Percentiles rank a stretch among this genome's conserved stretches.
These are phyloP conservation scores for Tiphia femorata DNA, from an alignment of 2,888 invertebrate species.

Conservation along the genomic window DNA sequence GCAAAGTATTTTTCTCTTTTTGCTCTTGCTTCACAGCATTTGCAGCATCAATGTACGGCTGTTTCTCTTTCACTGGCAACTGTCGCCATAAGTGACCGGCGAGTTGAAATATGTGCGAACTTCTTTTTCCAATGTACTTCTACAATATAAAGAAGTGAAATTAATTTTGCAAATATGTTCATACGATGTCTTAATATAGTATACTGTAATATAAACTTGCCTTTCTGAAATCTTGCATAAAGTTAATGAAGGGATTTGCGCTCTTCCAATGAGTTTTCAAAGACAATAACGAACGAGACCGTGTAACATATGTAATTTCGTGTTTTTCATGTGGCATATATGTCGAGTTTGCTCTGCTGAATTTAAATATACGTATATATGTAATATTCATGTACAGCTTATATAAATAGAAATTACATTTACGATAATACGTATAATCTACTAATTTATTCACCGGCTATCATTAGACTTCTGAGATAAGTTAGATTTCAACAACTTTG, in stretches of 20 bases:
- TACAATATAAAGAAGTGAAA: constrained; percentile 14
- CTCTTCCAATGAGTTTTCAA: too few relatives aligned
- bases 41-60: constrained; percentile 53
- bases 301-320: too few relatives aligned
- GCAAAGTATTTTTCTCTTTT: constrained; percentile 5
- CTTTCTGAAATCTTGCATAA: constrained; percentile 53
- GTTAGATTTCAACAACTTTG: too few relatives aligned
- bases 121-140: constrained; percentile 27
- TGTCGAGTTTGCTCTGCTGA: too few relatives aligned
- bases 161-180: background rate
- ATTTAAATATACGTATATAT: too few relatives aligned
- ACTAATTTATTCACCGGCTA: too few relatives aligned
- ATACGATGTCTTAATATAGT: background rate
- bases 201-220: constrained; percentile 30
- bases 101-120: constrained; percentile 43
- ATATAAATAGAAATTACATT: too few relatives aligned
- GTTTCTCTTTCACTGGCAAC: constrained; percentile 52
- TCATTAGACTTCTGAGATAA: too few relatives aligned
- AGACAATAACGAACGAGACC: too few relatives aligned
- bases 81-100: constrained; percentile 55
- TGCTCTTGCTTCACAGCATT: constrained; percentile 32
- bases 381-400: too few relatives aligned
- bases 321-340: too few relatives aligned
- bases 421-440: too few relatives aligned
- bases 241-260: constrained; percentile 60